Base-by-base conservation (phyloP, 23 tunicate species). In the Styela plicata region DNA sequence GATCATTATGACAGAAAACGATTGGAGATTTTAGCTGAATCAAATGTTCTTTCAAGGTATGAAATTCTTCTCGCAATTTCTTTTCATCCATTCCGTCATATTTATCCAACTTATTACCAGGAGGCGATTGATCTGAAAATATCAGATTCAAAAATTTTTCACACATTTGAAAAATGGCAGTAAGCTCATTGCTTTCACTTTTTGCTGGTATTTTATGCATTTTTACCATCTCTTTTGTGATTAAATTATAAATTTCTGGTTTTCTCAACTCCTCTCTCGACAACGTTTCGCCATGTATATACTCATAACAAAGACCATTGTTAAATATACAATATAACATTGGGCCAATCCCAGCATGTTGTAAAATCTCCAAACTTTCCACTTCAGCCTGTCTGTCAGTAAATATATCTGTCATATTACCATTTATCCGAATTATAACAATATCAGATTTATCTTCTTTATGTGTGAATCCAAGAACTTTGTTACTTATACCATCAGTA, bases 1-100 rank as follows among this genome's bases (percentile, higher is more conserved):
- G 73, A 63, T 93, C 98, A 77, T 93, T 93, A 80, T 93, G 98
- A 57, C 93, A 88, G 37, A 83, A 93, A 0, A 93, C 98, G 34
- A 85, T 31, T 1, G 94, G 98, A 22, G 89, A 88, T 30, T 85
- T 31, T 19, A 88, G 63, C 18, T 32, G 68, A 34, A 67, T 20
- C 31, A 93, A 66, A 44, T 37, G 78, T 7, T 63, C 27, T 76
- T 88, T 92, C 77, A 93, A 37, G 36, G 74, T 64, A 1, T 24
- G 64, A 21, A 93, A 63, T 76, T 93, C 98, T 3, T 62, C 31
- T 0, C 81, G 65, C 31, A 76, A 29, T 26, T 36, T n/a, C 22
- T 13, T 44, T 53, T 76, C 81, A 13, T 23, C 13, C 17, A 17
- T 5, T 29, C 37, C 36, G 36, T 32, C 36, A 30, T 30, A 71